Base-by-base conservation (phyloP, 2,113 vertebrate genomes). In the Heliornis fulica region DNA sequence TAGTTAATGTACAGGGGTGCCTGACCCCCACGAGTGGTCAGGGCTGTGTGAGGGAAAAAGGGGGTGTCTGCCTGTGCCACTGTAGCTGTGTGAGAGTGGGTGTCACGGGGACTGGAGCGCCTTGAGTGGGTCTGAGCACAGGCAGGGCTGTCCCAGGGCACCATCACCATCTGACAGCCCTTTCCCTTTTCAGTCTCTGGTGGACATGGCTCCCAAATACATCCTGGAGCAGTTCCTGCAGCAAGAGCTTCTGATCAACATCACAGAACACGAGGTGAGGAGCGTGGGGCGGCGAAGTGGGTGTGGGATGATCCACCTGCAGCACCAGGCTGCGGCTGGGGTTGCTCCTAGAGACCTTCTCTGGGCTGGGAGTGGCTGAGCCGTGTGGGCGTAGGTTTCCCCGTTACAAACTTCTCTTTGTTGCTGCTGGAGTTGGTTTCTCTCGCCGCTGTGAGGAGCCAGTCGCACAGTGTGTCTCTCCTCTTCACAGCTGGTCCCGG, bases 121-220 rank as follows among this genome's bases (percentile, higher is more conserved):
- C 1, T 5, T 0, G 1, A 18, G 59, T 40, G 7, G 66, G 10
- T 32, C 70, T 17, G 19, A 36, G 45, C 13, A 0, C 20, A 5
- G 48, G 28, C 28, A 54, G 78, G 36, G 29, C 32, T 41, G 29
- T 4, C 25, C 53, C 5, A 0, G 45, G 1, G 25, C 36, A 1
- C 28, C 0, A 34, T 70, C 48, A 29, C 13, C 18, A 4, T 8
- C 53, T 82, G 21, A 90, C 10, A 2, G 4, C 1, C 6, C 41
- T 69, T 91, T 86, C 61, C 57, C 43, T 36, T 69, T 26, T 1
- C 96, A 99, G 99, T 99, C 99, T 17, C 97, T 99, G 64, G 98
- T 99, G 1, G 99, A 99, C 95, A 99, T 99, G 99, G 99, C 99
- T 9, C 99, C 99, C 22, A 99, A 99, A 57, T 99, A 99, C 94